A percentile compares a stretch with the other conserved stretches of the same genome.
phyloP scores from a whole-genome alignment of 1,140 invertebrate genomes.

The Drosophila simulans region DNA sequence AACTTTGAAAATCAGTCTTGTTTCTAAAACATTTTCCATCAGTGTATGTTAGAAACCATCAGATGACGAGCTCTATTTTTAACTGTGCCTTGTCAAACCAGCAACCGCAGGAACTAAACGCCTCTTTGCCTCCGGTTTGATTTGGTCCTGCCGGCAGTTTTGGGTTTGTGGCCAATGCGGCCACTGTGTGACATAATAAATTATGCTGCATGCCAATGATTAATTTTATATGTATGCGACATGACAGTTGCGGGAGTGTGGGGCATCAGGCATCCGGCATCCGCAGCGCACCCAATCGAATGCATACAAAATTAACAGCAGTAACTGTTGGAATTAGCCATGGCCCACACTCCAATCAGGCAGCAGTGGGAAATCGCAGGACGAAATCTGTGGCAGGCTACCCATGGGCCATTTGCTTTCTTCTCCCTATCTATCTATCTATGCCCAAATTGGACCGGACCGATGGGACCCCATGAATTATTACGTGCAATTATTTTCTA shows the following conservation, averaged over 20 bases:
- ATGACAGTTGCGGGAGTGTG: conserved; percentile 51
- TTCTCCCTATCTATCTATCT: conserved; percentile 30
- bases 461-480: conserved; percentile 67
- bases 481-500: conserved; percentile 82
- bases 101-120: conserved; percentile 71
- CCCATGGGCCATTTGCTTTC: conserved; percentile 51
- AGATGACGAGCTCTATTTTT: conserved; percentile 37
- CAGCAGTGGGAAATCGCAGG: conserved; percentile 15
- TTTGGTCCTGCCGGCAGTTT: conserved; percentile 23
- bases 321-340: conserved; percentile 43
- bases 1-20: too few relatives aligned
- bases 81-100: conserved; percentile 72
- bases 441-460: conserved; percentile 51
- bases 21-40: neutral
- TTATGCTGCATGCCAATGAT: conserved; percentile 80
- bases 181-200: conserved; percentile 79
- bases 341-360: neutral
- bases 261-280: neutral
- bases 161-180: conserved; percentile 50
- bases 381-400: conserved; percentile 55
- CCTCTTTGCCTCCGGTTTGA: conserved; percentile 27
- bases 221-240: conserved; percentile 73
- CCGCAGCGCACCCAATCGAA: conserved; percentile 60
- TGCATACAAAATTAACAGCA: conserved; percentile 70
- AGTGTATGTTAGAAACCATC: conserved; percentile 1